Conservation (phyloP, 2,797 vertebrate genomes). For the Sebastes glaucus region DNA sequence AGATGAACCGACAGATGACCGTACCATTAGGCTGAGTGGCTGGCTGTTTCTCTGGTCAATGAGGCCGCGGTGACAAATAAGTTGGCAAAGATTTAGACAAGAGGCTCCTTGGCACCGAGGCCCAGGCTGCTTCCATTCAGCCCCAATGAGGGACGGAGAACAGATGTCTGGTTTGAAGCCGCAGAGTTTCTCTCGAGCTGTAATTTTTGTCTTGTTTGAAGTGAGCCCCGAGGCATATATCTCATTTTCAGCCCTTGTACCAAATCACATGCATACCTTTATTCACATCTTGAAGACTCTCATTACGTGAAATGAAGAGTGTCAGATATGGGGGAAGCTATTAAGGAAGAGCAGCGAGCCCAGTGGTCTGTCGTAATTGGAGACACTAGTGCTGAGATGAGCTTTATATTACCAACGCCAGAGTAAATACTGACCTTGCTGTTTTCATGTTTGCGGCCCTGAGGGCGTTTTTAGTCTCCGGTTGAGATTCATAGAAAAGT, state of each 20-base stretch:
- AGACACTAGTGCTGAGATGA: slow-evolving; percentile 67
- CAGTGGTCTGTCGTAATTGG: slow-evolving; percentile 66
- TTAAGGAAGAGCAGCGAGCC: slow-evolving; percentile 58
- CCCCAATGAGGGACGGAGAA: slow-evolving; percentile 58
- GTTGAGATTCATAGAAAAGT: slow-evolving; percentile 54
- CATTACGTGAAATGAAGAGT: slow-evolving; percentile 75
- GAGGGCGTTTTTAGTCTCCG: slow-evolving; percentile 20
- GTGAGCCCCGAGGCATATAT: slow-evolving; percentile 65
- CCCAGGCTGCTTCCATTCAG: slow-evolving; percentile 43
- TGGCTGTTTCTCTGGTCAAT: slow-evolving; percentile 53
- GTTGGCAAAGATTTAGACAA: slow-evolving; percentile 65
- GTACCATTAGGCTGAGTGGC: slow-evolving; percentile 55
- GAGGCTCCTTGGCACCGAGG: slow-evolving; percentile 58
- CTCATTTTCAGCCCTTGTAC: slow-evolving; percentile 65
- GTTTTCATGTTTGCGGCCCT: slow-evolving; percentile 58
- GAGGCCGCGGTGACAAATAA: slow-evolving; percentile 63
- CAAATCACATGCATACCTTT: slow-evolving; percentile 75
- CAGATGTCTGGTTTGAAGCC: slow-evolving; percentile 74
- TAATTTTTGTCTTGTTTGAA: slow-evolving; percentile 73
- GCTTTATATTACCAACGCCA: slow-evolving; percentile 56
- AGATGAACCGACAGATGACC: slow-evolving; percentile 60
- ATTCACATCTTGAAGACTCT: slow-evolving; percentile 73
- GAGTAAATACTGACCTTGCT: slow-evolving; percentile 74
- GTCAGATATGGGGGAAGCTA: slow-evolving; percentile 74
- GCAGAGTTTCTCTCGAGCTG: slow-evolving; percentile 54